Evolutionary conservation across 2,797 vertebrate genomes (phyloP).

Genomic region (Pempheris klunzingeri): DNA sequence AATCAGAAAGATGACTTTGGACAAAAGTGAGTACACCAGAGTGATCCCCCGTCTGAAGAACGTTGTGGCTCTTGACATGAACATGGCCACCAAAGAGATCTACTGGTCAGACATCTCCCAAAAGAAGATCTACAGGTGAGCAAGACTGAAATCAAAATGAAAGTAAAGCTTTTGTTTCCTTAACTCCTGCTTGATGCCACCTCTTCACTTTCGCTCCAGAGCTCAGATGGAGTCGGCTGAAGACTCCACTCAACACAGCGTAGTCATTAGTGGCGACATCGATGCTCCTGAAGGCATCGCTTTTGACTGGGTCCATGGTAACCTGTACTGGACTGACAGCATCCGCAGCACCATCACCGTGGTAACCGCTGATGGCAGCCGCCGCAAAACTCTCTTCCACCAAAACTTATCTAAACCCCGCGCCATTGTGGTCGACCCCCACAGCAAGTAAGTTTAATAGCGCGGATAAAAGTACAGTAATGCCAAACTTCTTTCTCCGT

Average conservation of each 20-base stretch:
- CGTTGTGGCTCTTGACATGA: constrained; percentile 89
- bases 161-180: neutral
- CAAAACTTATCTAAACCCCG: constrained; percentile 86
- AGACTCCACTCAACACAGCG: constrained; percentile 77
- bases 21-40: constrained; percentile 89
- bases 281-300: constrained; percentile 91
- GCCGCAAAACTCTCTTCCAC: constrained; percentile 87
- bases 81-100: constrained; percentile 88
- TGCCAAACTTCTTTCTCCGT: neutral
- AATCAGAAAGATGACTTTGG: constrained; percentile 92
- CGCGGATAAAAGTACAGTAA: neutral
- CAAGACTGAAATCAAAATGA: fast-evolving
- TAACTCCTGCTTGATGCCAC: constrained; percentile 1
- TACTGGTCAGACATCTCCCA: constrained; percentile 93
- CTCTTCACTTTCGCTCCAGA: constrained; percentile 73
- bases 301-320: constrained; percentile 91
- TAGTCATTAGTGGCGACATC: constrained; percentile 80
- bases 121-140: constrained; percentile 92
- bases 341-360: constrained; percentile 88
- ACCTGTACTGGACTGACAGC: constrained; percentile 95
- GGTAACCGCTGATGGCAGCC: constrained; percentile 84
- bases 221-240: constrained; percentile 83
- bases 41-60: constrained; percentile 90
- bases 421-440: constrained; percentile 91
- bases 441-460: constrained; percentile 84